Evolutionary conservation across 2,113 vertebrate species (phyloP).

Genomic region (Dolichotis patagonum): DNA sequence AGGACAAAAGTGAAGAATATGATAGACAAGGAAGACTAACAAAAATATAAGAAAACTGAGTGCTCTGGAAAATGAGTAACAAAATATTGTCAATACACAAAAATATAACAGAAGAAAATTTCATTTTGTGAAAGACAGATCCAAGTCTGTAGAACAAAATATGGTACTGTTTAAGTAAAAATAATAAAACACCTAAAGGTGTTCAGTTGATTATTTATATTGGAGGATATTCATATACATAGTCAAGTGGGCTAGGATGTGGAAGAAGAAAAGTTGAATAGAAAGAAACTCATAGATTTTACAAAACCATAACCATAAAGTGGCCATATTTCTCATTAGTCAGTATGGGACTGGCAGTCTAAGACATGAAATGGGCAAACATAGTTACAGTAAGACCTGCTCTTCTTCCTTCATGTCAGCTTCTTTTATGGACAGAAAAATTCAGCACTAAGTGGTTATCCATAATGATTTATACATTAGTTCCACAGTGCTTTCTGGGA

Average conservation of each 20-base stretch:
- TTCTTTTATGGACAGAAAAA: slow-evolving; percentile 1
- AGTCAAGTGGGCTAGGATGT: neutral
- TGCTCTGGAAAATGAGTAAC: slow-evolving; percentile 6
- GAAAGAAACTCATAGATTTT: slow-evolving; percentile 1
- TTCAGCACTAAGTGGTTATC: neutral
- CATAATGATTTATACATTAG: neutral
- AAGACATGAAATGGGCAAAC: neutral
- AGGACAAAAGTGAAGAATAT: neutral
- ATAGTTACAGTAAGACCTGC: neutral
- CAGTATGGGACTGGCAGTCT: neutral
- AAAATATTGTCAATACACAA: neutral
- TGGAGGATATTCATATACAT: neutral
- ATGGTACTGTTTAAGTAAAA: slow-evolving; percentile 32
- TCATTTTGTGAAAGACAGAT: neutral
- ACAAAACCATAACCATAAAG: slow-evolving; percentile 5
- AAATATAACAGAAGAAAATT: slow-evolving; percentile 42
- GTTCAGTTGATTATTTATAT: neutral
- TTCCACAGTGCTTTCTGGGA: neutral
- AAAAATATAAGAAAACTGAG: slow-evolving; percentile 4
- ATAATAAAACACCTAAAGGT: neutral
- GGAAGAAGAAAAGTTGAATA: neutral
- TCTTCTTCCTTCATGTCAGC: neutral
- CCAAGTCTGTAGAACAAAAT: neutral
- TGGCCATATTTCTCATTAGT: neutral
- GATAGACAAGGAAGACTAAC: neutral